Evolutionary conservation across 2,888 invertebrate species (phyloP).

Genomic region (Pyralis farinalis): DNA sequence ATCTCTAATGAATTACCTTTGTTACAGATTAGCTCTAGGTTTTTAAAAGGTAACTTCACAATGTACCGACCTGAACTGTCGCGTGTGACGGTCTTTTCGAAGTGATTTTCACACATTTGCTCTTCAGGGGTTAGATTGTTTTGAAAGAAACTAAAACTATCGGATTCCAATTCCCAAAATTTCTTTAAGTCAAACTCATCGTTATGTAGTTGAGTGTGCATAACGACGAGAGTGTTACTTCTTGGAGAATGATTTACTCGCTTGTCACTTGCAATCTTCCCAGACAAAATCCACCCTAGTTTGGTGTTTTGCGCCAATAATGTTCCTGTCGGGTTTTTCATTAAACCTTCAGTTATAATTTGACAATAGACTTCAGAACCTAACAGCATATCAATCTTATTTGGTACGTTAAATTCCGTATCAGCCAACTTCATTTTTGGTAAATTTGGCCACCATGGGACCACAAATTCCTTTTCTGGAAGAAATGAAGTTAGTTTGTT

Average conservation of each 20-base stretch:
- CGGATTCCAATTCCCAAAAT: not conserved
- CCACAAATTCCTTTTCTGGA: not conserved
- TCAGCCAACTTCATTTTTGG: not conserved
- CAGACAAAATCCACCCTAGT: not conserved
- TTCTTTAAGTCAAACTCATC: not conserved
- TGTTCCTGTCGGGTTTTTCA: not conserved
- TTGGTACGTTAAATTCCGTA: not conserved
- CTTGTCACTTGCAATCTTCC: too few species aligned
- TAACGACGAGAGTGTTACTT: not conserved
- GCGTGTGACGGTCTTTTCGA: not conserved
- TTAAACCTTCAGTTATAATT: not conserved
- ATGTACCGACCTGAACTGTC: not conserved
- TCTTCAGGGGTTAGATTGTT: not conserved
- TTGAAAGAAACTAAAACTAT: not conserved
- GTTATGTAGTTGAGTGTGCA: not conserved
- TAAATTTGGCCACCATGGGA: not conserved
- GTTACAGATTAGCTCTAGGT: too few species aligned
- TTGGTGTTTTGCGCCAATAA: not conserved
- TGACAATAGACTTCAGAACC: conserved; percentile 5
- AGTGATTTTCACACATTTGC: not conserved
- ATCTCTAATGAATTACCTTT: too few species aligned
- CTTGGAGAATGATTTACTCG: too few species aligned
- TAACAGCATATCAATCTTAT: conserved; percentile 9
- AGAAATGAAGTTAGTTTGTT: not conserved
- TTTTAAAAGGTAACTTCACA: not conserved